These are phyloP conservation scores for Cantharis nigra DNA, from an alignment of 2,888 invertebrate species.

Conservation along the genomic window DNA sequence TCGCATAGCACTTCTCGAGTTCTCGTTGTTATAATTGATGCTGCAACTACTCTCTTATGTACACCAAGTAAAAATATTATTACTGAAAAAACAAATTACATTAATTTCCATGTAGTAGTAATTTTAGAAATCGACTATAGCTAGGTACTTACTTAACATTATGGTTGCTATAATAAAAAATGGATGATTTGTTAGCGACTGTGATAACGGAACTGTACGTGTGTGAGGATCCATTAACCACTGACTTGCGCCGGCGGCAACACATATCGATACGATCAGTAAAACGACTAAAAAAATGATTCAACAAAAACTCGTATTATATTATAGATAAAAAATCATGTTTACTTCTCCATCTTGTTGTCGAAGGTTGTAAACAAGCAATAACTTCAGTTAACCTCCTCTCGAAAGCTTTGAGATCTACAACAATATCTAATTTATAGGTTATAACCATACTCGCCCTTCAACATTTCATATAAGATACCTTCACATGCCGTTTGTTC, in stretches of 20 bases:
- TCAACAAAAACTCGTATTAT: background rate
- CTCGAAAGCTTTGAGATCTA: conserved; percentile 98
- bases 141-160: conserved; percentile 68
- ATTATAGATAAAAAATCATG: conserved; percentile 35
- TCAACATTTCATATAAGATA: conserved; percentile 51
- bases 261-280: conserved; percentile 84
- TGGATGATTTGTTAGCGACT: conserved; percentile 92
- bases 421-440: conserved; percentile 55
- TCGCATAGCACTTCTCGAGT: conserved; percentile 89
- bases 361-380: conserved; percentile 91
- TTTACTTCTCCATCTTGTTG: conserved; percentile 94
- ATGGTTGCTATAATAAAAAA: conserved; percentile 90
- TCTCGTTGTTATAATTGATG: conserved; percentile 91
- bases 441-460: conserved; percentile 42
- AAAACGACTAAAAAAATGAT: conserved; percentile 72
- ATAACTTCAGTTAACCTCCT: conserved; percentile 96
- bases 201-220: conserved; percentile 85
- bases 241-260: conserved; percentile 93
- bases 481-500: conserved; percentile 93
- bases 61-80: conserved; percentile 89
- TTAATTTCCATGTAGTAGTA: background rate
- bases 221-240: conserved; percentile 96
- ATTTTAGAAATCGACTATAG: background rate
- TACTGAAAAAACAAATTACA: conserved; percentile 61
- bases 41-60: conserved; percentile 94